A percentile compares a stretch with the other conserved stretches of the same genome.
Evolutionary conservation across 2,888 invertebrate species (phyloP).

Genomic region (Hirtodrosophila alboralis): DNA sequence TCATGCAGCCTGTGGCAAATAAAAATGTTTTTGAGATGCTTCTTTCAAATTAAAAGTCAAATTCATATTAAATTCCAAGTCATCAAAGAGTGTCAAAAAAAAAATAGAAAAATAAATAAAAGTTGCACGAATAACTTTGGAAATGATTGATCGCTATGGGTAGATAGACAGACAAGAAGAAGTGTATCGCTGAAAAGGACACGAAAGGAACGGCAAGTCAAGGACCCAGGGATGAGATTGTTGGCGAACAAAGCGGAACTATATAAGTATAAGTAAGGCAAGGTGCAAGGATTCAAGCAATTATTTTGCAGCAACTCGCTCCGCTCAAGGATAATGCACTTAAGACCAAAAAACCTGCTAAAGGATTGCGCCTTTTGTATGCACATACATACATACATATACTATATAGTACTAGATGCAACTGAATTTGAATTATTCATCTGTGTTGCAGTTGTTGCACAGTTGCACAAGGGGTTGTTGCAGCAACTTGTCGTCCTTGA

Average conservation of each 20-base stretch:
- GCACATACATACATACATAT: no score
- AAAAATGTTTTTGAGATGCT: conserved; percentile 24
- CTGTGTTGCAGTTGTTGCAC: conserved; percentile 33
- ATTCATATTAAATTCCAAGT: conserved; percentile 26
- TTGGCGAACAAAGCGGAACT: not conserved
- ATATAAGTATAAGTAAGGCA: no score
- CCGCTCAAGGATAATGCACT: conserved; percentile 63
- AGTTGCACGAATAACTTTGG: conserved; percentile 5
- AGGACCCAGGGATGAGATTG: conserved; percentile 16
- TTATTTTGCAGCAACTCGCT: conserved; percentile 46
- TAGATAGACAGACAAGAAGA: not conserved
- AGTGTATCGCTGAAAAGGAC: no score
- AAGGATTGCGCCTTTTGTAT: conserved; percentile 31
- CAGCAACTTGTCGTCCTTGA: conserved; percentile 46
- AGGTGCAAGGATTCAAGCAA: conserved; percentile 37
- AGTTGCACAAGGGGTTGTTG: conserved; percentile 55
- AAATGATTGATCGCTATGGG: conserved; percentile 42
- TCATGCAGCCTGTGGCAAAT: conserved; percentile 1
- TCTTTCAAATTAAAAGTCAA: conserved; percentile 17
- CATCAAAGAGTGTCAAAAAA: conserved; percentile 1
- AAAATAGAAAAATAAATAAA: no score
- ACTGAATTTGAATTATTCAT: conserved; percentile 68
- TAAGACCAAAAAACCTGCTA: conserved; percentile 34
- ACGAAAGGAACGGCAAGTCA: conserved; percentile 21
- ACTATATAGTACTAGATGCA: conserved; percentile 34